phyloP scores from a whole-genome alignment of 2,888 invertebrate species.

The Eueremaeus valkanovi region DNA sequence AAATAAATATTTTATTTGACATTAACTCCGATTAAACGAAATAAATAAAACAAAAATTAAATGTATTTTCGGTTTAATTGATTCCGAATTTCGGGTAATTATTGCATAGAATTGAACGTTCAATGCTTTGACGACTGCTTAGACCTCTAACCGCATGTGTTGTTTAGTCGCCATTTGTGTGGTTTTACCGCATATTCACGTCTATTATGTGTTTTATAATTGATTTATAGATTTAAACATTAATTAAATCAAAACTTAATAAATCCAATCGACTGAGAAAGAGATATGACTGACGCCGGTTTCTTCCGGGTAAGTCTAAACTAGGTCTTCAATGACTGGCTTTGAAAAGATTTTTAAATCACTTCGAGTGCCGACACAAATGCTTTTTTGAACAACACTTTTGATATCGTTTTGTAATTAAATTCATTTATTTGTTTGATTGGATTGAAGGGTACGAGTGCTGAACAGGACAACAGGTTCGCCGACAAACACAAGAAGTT shows the following conservation, averaged over 20 bases:
- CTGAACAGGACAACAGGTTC: conserved; percentile 98
- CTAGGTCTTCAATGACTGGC: neutral
- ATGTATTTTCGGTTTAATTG: no score
- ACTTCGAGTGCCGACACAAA: no score
- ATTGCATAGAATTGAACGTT: neutral
- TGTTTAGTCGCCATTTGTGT: conserved; percentile 16
- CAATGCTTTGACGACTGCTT: neutral
- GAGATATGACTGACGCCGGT: conserved; percentile 54
- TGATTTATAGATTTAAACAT: neutral
- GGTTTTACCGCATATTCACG: conserved; percentile 1
- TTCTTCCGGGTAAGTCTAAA: conserved; percentile 53
- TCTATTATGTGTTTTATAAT: neutral
- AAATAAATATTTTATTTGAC: no score
- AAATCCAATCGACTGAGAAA: neutral
- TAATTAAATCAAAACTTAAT: neutral
- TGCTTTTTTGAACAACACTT: neutral
- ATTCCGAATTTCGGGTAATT: conserved; percentile 3
- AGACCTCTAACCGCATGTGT: neutral
- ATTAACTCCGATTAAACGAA: neutral
- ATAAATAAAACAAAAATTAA: neutral
- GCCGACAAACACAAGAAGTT: conserved; percentile 99
- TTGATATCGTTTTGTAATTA: neutral
- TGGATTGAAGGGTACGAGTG: conserved; percentile 79
- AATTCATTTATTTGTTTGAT: conserved; percentile 5
- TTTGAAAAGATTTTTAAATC: no score